A percentile compares a stretch with the other conserved stretches of the same genome.
phyloP scores from a whole-genome alignment of 2,888 invertebrate species.

The Ophonus ardosiacus region DNA sequence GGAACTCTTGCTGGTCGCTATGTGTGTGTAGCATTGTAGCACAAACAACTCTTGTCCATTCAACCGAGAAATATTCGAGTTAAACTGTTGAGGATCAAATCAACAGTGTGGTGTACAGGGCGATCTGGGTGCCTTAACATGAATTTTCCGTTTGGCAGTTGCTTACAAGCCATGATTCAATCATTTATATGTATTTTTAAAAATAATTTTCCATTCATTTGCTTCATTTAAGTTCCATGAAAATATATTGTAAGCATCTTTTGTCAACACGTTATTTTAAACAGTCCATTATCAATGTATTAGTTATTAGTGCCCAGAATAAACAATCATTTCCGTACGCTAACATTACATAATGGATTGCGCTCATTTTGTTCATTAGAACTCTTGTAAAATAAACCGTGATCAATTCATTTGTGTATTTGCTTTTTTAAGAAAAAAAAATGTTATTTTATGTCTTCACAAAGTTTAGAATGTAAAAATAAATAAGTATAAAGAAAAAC shows the following conservation, averaged over 20 bases:
- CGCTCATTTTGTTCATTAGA: constrained; percentile 62
- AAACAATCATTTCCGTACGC: constrained; percentile 60
- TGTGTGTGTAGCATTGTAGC: constrained; percentile 64
- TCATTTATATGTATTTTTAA: constrained; percentile 51
- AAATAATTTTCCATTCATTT: constrained; percentile 46
- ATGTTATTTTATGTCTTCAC: constrained; percentile 64
- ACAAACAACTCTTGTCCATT: constrained; percentile 63
- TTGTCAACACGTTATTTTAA: constrained; percentile 42
- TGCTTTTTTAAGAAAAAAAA: constrained; percentile 53
- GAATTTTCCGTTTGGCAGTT: constrained; percentile 63
- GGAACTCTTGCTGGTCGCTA: constrained; percentile 62
- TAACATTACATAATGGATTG: constrained; percentile 57
- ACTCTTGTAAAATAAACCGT: constrained; percentile 64
- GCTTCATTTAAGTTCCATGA: constrained; percentile 56
- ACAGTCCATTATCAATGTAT: constrained; percentile 61
- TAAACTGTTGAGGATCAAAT: constrained; percentile 59
- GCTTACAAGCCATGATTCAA: constrained; percentile 59
- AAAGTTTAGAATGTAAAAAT: constrained; percentile 64
- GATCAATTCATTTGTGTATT: constrained; percentile 64
- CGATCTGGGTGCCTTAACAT: constrained; percentile 64
- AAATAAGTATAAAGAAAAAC: constrained; percentile 59
- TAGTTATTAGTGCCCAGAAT: constrained; percentile 63
- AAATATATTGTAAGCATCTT: constrained; percentile 43
- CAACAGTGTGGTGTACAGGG: constrained; percentile 64
- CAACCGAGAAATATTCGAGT: constrained; percentile 61